Evolutionary conservation across 1,140 invertebrate species (phyloP).

Genomic region (Aphidius gifuensis): DNA sequence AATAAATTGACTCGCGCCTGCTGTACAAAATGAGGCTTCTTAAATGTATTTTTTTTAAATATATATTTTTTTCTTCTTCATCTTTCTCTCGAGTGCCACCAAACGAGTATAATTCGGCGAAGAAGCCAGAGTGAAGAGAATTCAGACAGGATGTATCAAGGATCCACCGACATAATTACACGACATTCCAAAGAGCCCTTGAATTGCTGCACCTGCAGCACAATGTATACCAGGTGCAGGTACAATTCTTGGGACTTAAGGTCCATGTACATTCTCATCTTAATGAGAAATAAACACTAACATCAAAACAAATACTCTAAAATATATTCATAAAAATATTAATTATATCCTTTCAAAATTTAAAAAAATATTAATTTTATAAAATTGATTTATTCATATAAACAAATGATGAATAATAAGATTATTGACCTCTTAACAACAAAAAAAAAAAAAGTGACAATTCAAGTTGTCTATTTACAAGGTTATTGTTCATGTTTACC

Average conservation of each 20-base stretch:
- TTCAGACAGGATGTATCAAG: conserved; percentile 9
- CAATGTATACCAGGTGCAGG: conserved; percentile 19
- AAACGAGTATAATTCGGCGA: not conserved
- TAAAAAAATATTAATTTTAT: no score
- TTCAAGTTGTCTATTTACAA: not conserved
- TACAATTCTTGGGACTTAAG: conserved; percentile 5
- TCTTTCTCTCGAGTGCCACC: not conserved
- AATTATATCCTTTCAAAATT: no score
- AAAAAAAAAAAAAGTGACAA: not conserved
- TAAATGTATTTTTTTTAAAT: no score
- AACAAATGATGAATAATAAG: no score
- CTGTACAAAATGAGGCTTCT: not conserved
- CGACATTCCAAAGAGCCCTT: conserved; percentile 16
- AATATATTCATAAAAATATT: no score
- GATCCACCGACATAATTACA: conserved; percentile 15
- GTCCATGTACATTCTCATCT: not conserved
- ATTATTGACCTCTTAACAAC: no score
- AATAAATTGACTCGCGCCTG: conserved; percentile 2
- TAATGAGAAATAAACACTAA: no score
- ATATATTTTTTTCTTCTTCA: not conserved
- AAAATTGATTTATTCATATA: no score
- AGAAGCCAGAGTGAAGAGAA: not conserved
- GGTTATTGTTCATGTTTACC: no score
- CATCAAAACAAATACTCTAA: no score
- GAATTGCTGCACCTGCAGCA: conserved; percentile 22